A percentile compares a stretch with the other conserved stretches of the same genome.
Conservation (phyloP, 2,888 invertebrate species). For the Drosophila nr. perissopoda region DNA sequence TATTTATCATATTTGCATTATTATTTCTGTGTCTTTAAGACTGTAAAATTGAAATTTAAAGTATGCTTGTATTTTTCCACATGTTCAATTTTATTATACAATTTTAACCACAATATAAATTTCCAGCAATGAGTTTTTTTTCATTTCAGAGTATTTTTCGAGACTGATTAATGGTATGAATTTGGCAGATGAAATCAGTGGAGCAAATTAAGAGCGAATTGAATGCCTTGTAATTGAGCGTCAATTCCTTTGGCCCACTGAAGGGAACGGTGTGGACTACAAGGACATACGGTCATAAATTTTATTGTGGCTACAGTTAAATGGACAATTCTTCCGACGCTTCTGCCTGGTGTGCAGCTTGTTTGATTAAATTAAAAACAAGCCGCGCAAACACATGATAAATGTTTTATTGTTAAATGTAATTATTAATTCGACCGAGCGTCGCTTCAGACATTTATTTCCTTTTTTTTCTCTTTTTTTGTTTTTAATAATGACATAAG, state of each 20-base stretch:
- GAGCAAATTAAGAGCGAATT: slow-evolving; percentile 39
- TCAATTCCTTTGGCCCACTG: slow-evolving; percentile 8
- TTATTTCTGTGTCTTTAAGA: no score
- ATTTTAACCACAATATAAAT: background rate
- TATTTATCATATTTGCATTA: background rate
- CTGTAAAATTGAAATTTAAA: background rate
- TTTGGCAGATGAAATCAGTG: slow-evolving; percentile 31
- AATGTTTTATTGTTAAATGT: slow-evolving; percentile 48
- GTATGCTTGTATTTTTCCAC: background rate
- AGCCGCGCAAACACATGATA: slow-evolving; percentile 52
- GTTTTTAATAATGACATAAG: slow-evolving; percentile 39
- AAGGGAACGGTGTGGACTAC: background rate
- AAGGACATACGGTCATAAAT: slow-evolving; percentile 45
- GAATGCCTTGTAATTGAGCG: slow-evolving; percentile 39
- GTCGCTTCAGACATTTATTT: slow-evolving; percentile 20
- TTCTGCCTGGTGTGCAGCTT: slow-evolving; percentile 10
- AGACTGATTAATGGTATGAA: slow-evolving; percentile 13
- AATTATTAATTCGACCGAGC: slow-evolving; percentile 28
- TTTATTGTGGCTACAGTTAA: slow-evolving; percentile 51
- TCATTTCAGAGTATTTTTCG: background rate
- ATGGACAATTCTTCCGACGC: slow-evolving; percentile 24
- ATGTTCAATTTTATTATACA: background rate
- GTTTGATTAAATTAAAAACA: slow-evolving; percentile 63
- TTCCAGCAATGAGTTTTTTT: background rate
- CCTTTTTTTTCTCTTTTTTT: background rate